Evolutionary conservation across 2,113 vertebrate species (phyloP), one percentile per base, ranked within the genome.

Genomic region (Odocoileus hemionus): DNA sequence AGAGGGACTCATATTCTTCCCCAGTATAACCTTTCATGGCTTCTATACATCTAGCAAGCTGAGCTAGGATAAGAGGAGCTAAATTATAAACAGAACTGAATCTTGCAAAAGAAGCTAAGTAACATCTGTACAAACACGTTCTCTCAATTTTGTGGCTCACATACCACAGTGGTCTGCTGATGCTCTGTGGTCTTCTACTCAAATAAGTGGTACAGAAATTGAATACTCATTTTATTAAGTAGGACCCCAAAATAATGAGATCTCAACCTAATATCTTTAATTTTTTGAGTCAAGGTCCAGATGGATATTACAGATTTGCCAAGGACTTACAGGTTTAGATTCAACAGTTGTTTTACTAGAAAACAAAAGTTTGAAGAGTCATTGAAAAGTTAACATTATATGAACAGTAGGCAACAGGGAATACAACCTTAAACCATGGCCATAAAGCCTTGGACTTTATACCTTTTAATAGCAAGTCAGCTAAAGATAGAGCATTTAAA

Each of bases 261-360:
- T 52, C 33, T 92, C 47, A 89, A 86, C 30, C 19, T 1, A 83
- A 2, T 58, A 82, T 91, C 47, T 95, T 92, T 60, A 90, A 78
- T 61, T 89, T 96, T 94, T 60, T 87, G 14, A 95, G 16, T 67
- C 50, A 54, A 95, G 82, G 16, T 89, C 21, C 17, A 96, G 13
- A 86, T 78, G 45, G 36, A 76, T 57, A 67, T 88, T 2, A 55
- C 13, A 96, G n/a, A 67, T 61, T 96, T 95, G 47, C 25, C 52
- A 95, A 50, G 84, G 52, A 94, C 25, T 55, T 91, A 86, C 80
- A 93, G 26, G 58, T 54, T 92, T 97, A 91, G 28, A 94, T 70
- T 95, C 36, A 95, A 86, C 43, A 94, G 64, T 3, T 61, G 45
- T 19, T 67, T 94, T 45, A 94, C 26, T 95, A 86, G 21, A 97